Conservation (phyloP, 2,797 vertebrate genomes). For the Artibeus jamaicensis region DNA sequence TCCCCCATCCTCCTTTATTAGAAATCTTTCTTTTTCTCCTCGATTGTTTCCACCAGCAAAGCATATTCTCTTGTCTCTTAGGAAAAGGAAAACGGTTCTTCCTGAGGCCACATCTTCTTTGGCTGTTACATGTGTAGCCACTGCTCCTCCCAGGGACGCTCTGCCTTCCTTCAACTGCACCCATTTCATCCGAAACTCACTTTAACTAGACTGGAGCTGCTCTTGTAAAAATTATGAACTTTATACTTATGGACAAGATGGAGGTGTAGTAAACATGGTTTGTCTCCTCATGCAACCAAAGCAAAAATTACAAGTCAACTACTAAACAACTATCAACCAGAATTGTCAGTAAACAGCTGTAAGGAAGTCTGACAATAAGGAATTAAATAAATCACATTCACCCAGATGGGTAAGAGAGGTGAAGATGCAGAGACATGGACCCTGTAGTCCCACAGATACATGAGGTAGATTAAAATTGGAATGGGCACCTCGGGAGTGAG, state of each 20-base stretch:
- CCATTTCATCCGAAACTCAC: neutral
- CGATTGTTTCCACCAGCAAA: neutral
- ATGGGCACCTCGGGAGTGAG: neutral
- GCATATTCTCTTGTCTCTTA: neutral
- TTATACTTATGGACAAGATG: neutral
- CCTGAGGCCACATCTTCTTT: neutral
- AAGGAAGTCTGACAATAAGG: neutral
- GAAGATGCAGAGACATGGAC: neutral
- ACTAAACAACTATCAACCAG: neutral
- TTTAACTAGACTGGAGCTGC: neutral
- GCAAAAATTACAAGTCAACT: neutral
- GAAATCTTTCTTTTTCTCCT: neutral
- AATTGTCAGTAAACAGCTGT: neutral
- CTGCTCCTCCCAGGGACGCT: neutral
- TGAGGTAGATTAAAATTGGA: neutral
- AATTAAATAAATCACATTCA: too few relatives aligned
- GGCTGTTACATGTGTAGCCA: neutral
- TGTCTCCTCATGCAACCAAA: neutral
- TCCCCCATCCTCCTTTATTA: neutral
- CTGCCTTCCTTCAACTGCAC: neutral
- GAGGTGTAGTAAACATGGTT: neutral
- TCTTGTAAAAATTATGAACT: neutral
- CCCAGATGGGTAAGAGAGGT: neutral
- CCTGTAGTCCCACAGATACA: neutral
- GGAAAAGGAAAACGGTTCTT: neutral